Conservation (phyloP, 2,888 invertebrate species). For the Morpho deidamia region DNA sequence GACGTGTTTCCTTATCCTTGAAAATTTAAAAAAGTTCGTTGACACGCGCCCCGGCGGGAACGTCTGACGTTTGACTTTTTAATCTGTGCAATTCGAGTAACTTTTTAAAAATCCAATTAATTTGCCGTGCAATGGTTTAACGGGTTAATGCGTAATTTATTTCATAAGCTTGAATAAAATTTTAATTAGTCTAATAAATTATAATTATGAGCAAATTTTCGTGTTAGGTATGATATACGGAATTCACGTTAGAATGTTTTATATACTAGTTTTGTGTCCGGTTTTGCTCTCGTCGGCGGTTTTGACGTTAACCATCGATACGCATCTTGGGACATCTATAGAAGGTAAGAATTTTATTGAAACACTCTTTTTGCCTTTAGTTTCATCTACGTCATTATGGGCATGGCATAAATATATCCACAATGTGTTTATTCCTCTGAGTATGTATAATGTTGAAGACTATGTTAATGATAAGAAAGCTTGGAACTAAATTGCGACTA, state of each 20-base stretch:
- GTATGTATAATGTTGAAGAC: too few species aligned
- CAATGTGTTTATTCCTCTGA: too few species aligned
- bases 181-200: conserved; percentile 10
- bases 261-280: conserved; percentile 56
- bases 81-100: conserved; percentile 16
- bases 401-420: not conserved
- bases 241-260: conserved; percentile 53
- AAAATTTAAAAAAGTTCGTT: conserved; percentile 31
- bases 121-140: not conserved
- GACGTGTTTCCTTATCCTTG: conserved; percentile 49
- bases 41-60: conserved; percentile 29
- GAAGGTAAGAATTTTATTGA: conserved; percentile 49
- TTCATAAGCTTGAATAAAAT: conserved; percentile 7
- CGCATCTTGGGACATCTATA: conserved; percentile 64
- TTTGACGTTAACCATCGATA: conserved; percentile 63
- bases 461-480: too few species aligned
- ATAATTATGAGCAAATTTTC: conserved; percentile 8
- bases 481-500: too few species aligned
- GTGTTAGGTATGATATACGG: conserved; percentile 24
- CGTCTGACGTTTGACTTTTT: conserved; percentile 27
- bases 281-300: conserved; percentile 57
- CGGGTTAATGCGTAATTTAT: conserved; percentile 11
- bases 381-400: not conserved
- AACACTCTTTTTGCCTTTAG: not conserved
- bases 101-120: conserved; percentile 13